Evolutionary conservation across 2,888 invertebrate genomes (phyloP), one percentile per base, ranked within the genome.

Genomic region (Andrena bucephala): DNA sequence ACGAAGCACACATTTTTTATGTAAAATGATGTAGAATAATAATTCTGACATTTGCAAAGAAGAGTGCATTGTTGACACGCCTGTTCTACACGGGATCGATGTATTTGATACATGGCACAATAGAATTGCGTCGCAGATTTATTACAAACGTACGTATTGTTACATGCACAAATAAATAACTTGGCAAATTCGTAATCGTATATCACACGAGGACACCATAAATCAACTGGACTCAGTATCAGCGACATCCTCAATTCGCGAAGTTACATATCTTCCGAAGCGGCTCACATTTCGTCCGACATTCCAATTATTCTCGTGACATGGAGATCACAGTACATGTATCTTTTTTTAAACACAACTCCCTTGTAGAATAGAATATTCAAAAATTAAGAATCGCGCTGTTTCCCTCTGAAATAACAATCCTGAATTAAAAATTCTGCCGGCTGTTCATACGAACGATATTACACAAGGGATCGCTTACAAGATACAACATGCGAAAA

Each of bases 151-250:
- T 50, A 48, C n/a, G 27, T 48, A n/a, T 31, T 31, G 31, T 29
- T 62, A 54, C 2, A 31, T 67, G 8, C 54, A 4, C 27, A 68
- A 63, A 62, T 62, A 78, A 68, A 78, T 67, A 77, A 78, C 67
- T 52, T 48, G 42, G 27, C 42, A 54, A 76, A 62, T 52, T 62
- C 52, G 42, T 65, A 59, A 74, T 65, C 59, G 27, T 77, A 77
- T 20, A 67, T 78, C 78, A 54, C 2, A 20, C 5, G 27, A 3
- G 29, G 13, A 60, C 24, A 2, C 27, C 77, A 76, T 78, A 48
- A 76, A 78, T 78, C 77, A 78, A 42, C 36, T 1, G 24, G 60
- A 24, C 52, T 63, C 42, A n/a, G 31, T 60, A 31, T 62, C 36
- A 36, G 29, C 36, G 60, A 52, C 66, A 57, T 66, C 50, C 50